Conservation (phyloP, 2,797 vertebrate genomes). For the Lepus oiostolus region DNA sequence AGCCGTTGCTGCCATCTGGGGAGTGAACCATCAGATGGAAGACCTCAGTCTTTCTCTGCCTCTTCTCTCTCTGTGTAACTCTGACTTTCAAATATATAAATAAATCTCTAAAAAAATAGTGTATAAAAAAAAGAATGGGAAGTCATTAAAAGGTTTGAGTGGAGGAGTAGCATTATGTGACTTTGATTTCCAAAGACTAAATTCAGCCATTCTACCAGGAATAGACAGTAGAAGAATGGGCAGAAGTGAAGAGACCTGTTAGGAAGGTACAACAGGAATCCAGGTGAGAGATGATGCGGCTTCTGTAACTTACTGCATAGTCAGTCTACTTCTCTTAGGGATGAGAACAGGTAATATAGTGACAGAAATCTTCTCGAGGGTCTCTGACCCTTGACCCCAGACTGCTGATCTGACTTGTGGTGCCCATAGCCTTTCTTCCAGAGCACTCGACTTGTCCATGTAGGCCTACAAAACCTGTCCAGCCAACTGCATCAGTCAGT, state of each 20-base stretch:
- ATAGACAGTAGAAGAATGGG: not conserved
- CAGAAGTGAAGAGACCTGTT: not conserved
- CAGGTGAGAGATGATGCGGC: not conserved
- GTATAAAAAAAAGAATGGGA: not conserved
- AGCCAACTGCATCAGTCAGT: not conserved
- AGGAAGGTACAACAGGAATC: not conserved
- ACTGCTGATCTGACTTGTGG: not conserved
- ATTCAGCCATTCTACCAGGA: not conserved
- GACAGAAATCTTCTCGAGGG: not conserved
- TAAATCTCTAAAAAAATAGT: no score
- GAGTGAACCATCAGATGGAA: no score
- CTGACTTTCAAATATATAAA: no score
- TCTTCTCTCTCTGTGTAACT: no score
- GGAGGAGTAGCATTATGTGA: not conserved
- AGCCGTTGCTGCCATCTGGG: no score
- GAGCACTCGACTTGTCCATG: not conserved
- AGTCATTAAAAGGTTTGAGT: not conserved
- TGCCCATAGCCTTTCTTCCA: not conserved
- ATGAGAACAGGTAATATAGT: not conserved
- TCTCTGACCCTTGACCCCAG: not conserved
- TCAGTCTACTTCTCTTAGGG: not conserved
- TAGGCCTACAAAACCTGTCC: not conserved
- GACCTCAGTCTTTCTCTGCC: no score
- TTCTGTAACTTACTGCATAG: not conserved
- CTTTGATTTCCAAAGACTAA: not conserved